phyloP scores from a whole-genome alignment of 2,888 invertebrate species.

The Thera britannica region DNA sequence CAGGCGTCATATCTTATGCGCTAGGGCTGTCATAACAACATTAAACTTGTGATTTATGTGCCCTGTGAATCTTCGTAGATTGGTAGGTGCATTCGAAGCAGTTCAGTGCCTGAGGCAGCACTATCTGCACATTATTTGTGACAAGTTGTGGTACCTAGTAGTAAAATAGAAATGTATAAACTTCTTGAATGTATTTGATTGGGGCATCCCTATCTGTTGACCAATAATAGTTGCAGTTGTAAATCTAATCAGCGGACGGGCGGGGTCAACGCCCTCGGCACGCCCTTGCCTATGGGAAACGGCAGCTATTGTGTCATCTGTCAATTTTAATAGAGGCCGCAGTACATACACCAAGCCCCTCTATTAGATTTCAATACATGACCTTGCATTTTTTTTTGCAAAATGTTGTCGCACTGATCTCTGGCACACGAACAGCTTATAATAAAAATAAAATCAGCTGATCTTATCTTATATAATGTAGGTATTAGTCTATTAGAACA shows the following conservation, averaged over 20 bases:
- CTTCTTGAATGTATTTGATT: neutral
- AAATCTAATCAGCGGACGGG: constrained; percentile 63
- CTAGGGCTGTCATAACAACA: constrained; percentile 27
- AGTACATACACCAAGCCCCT: constrained; percentile 16
- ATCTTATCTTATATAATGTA: no score
- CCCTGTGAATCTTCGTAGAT: constrained; percentile 2
- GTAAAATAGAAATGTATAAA: no score
- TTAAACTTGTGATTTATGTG: neutral
- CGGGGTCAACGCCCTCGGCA: constrained; percentile 60
- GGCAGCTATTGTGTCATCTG: constrained; percentile 41
- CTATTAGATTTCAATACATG: constrained; percentile 17
- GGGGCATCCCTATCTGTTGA: constrained; percentile 40
- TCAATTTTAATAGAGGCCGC: constrained; percentile 38
- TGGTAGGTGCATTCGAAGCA: no score
- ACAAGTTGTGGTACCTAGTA: no score
- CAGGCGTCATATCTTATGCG: constrained; percentile 30
- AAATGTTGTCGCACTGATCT: neutral
- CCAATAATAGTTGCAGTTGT: constrained; percentile 62
- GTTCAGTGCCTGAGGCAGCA: no score
- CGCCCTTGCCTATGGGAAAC: constrained; percentile 48
- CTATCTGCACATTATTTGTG: no score
- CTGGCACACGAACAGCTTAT: no score
- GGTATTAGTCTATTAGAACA: no score
- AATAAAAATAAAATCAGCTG: no score
- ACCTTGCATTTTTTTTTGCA: constrained; percentile 6